Evolutionary conservation across 2,888 invertebrate species (phyloP).

Genomic region (Eupithecia abbreviata): DNA sequence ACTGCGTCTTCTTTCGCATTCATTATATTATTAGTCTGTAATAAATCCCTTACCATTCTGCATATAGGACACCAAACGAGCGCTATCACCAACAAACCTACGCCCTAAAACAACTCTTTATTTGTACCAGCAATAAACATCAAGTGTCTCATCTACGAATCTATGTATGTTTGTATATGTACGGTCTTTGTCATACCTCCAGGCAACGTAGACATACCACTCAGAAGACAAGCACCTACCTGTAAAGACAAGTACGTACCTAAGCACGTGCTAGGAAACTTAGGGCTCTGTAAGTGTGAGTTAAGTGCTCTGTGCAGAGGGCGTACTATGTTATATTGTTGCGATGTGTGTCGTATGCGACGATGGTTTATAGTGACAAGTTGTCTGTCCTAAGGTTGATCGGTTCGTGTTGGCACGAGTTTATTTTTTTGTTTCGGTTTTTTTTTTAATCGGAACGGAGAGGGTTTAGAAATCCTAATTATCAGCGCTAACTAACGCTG

Average conservation of each 20-base stretch:
- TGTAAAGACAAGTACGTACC: not conserved
- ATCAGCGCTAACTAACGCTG: too few species aligned
- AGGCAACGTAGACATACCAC: constrained; percentile 1
- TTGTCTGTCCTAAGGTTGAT: not conserved
- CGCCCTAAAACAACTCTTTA: not conserved
- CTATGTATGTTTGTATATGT: not conserved
- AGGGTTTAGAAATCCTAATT: too few species aligned
- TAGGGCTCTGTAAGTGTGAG: not conserved
- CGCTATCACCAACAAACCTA: not conserved
- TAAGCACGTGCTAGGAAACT: constrained; percentile 1
- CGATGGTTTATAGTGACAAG: not conserved
- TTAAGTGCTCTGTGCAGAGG: not conserved
- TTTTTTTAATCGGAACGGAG: too few species aligned
- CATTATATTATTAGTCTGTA: too few species aligned
- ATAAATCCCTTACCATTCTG: not conserved
- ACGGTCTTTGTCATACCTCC: not conserved
- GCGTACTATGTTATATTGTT: not conserved
- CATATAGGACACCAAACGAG: not conserved
- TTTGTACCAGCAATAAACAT: not conserved
- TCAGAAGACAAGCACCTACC: not conserved
- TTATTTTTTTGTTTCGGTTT: too few species aligned
- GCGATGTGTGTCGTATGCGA: not conserved
- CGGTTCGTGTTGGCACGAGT: too few species aligned
- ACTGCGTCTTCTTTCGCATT: too few species aligned
- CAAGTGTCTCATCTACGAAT: not conserved